A percentile compares a stretch with the other conserved stretches of the same genome.
These are phyloP conservation scores for Tamias sibiricus DNA, from an alignment of 2,113 vertebrate genomes.

Conservation along the genomic window DNA sequence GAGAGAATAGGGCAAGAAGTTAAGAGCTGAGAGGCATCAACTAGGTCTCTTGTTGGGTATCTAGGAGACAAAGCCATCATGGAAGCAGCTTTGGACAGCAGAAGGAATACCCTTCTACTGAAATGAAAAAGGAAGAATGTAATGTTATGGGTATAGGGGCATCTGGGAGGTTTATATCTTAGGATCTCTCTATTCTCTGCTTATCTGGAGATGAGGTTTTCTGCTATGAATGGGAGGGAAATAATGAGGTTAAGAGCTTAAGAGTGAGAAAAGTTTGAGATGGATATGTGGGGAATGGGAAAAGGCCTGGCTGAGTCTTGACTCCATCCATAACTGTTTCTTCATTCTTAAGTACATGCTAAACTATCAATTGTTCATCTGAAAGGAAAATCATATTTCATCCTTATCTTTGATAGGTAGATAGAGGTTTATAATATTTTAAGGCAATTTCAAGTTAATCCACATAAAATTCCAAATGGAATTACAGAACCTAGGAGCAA, in stretches of 20 bases:
- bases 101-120: neutral
- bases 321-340: neutral
- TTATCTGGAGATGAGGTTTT: neutral
- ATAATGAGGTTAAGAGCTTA: neutral
- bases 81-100: neutral
- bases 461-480: neutral
- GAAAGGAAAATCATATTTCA: constrained; percentile 39
- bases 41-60: neutral
- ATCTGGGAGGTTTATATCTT: neutral
- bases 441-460: constrained; percentile 35
- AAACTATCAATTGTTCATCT: neutral
- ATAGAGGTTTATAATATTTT: constrained; percentile 47
- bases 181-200: neutral
- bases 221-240: neutral
- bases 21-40: neutral
- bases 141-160: neutral
- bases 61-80: neutral
- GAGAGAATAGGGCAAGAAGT: neutral
- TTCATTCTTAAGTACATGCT: neutral
- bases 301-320: neutral
- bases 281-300: neutral
- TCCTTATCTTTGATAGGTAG: constrained; percentile 18
- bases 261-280: neutral
- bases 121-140: neutral
- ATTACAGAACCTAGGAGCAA: neutral